These are phyloP conservation scores for Mechanitis mazaeus DNA, from an alignment of 2,888 invertebrate species.

Conservation along the genomic window DNA sequence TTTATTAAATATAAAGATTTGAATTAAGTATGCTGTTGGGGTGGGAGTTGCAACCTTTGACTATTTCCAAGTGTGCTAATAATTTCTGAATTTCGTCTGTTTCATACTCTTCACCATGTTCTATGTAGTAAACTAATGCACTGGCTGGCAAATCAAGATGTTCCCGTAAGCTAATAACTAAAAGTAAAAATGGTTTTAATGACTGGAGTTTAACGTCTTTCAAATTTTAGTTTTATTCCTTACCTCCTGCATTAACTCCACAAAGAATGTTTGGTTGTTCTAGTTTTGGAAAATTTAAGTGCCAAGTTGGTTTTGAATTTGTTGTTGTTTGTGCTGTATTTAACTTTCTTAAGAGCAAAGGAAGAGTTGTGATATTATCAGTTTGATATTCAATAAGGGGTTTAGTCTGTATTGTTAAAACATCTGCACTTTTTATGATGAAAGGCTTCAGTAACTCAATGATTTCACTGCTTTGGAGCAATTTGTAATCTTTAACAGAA, in stretches of 20 bases:
- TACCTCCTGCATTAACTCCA: constrained; percentile 70
- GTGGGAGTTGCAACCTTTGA: constrained; percentile 35
- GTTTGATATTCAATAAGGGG: constrained; percentile 61
- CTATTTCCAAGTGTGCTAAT: constrained; percentile 48
- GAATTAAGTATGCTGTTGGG: constrained; percentile 46
- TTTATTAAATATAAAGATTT: constrained; percentile 57
- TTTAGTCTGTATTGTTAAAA: constrained; percentile 55
- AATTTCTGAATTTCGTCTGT: constrained; percentile 49
- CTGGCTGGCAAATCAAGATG: constrained; percentile 46
- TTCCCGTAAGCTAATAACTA: constrained; percentile 59
- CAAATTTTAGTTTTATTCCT: constrained; percentile 10
- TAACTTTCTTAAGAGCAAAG: constrained; percentile 49
- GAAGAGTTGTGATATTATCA: constrained; percentile 33
- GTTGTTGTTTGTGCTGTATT: constrained; percentile 30
- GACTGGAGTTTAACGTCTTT: background rate
- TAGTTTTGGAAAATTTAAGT: constrained; percentile 45
- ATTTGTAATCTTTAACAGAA: constrained; percentile 54
- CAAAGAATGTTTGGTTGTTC: constrained; percentile 71
- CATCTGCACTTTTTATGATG: constrained; percentile 44
- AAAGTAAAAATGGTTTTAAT: constrained; percentile 13
- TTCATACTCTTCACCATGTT: constrained; percentile 54
- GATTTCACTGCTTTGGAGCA: constrained; percentile 58
- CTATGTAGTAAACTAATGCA: constrained; percentile 56
- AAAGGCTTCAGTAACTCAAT: constrained; percentile 51
- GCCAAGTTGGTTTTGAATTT: constrained; percentile 22